Evolutionary conservation across 2,113 vertebrate genomes (phyloP).

Genomic region (Dasyurus viverrinus): DNA sequence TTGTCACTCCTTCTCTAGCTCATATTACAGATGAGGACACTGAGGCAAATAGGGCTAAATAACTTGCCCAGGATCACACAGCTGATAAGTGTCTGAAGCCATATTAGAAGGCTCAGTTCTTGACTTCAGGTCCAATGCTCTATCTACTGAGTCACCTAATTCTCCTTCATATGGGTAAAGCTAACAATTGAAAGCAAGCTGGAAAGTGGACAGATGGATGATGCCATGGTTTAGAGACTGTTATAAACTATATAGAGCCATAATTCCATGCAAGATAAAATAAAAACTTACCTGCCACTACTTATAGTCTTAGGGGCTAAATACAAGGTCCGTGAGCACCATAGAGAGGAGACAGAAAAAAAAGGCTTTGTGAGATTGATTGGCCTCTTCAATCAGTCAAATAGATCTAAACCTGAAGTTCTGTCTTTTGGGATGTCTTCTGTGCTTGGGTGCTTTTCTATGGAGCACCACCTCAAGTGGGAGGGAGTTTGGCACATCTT

Average conservation of each 20-base stretch:
- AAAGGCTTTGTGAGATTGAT: neutral
- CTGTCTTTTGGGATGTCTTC: conserved; percentile 5
- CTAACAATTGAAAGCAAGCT: neutral
- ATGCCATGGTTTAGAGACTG: neutral
- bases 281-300: neutral
- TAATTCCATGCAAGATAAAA: neutral
- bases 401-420: conserved; percentile 4
- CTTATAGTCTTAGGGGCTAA: neutral
- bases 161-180: neutral
- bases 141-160: neutral
- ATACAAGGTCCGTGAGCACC: neutral
- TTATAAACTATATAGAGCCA: neutral
- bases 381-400: neutral
- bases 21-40: neutral
- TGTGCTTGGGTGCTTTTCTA: neutral
- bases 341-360: neutral
- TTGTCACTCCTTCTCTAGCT: neutral
- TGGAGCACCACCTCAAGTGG: neutral
- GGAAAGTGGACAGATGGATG: neutral
- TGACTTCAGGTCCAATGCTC: neutral
- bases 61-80: neutral
- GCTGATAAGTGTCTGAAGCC: neutral
- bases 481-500: neutral
- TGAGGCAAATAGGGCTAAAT: neutral
- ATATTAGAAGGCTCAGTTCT: neutral